These are phyloP conservation scores for Liasis olivaceus DNA, from an alignment of 2,797 vertebrate species.

Conservation along the genomic window DNA sequence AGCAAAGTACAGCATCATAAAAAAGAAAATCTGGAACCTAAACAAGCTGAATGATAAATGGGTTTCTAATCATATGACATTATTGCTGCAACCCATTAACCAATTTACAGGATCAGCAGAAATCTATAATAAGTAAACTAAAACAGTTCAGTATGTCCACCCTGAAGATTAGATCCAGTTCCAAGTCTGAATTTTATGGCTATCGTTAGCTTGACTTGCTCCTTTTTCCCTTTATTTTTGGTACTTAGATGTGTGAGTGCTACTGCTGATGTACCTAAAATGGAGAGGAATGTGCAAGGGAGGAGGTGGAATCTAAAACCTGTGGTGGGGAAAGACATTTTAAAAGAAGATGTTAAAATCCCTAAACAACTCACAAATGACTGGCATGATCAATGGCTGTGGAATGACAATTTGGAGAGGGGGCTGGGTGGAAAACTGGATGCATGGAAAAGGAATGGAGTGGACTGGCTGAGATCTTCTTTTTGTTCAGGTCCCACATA, in stretches of 20 bases:
- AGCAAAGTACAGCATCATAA: not conserved
- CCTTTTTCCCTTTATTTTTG: not conserved
- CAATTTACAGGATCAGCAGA: not conserved
- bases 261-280: not conserved
- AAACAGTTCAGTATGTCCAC: not conserved
- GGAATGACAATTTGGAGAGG: not conserved
- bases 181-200: slow-evolving; percentile 7
- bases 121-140: not conserved
- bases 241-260: not conserved
- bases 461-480: no score
- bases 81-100: not conserved
- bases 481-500: not conserved
- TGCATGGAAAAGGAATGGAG: no score
- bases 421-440: not conserved
- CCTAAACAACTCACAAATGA: not conserved
- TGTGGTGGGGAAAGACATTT: not conserved
- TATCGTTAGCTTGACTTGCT: not conserved
- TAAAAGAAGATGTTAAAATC: not conserved
- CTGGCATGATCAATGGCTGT: not conserved
- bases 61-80: not conserved
- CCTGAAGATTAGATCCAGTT: not conserved
- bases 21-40: slow-evolving; percentile 15
- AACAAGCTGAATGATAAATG: not conserved
- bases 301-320: not conserved
- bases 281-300: not conserved